These are phyloP conservation scores for Falcaria lacertinaria DNA, from an alignment of 2,888 invertebrate genomes.

Conservation along the genomic window DNA sequence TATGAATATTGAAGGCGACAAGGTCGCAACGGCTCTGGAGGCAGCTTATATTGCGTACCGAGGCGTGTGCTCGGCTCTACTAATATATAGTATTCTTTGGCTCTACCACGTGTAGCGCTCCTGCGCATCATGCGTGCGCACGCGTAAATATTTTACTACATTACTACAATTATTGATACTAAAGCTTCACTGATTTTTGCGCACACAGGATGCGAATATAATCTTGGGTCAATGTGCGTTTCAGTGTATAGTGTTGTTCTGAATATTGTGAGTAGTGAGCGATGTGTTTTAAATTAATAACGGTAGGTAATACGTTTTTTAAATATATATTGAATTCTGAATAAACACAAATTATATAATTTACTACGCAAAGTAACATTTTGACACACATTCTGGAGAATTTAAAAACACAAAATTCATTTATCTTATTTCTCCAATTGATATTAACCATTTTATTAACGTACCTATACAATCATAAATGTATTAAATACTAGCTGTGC, in stretches of 20 bases:
- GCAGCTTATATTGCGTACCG: slow-evolving; percentile 44
- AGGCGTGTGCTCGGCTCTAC: slow-evolving; percentile 26
- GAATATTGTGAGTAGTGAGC: neutral
- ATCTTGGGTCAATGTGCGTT: neutral
- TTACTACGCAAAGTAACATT: too few relatives aligned
- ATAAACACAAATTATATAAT: too few relatives aligned
- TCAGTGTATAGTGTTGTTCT: neutral
- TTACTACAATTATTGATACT: neutral
- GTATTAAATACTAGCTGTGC: too few relatives aligned
- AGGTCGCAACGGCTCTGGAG: slow-evolving; percentile 36
- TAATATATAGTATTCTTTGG: neutral
- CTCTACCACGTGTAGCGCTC: slow-evolving; percentile 9
- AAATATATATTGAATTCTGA: too few relatives aligned
- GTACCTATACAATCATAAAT: too few relatives aligned
- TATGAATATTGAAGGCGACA: slow-evolving; percentile 16
- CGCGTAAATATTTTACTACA: slow-evolving; percentile 9
- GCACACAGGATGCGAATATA: neutral
- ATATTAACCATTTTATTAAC: too few relatives aligned
- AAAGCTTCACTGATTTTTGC: neutral
- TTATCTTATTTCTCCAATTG: too few relatives aligned
- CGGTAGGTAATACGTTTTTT: neutral
- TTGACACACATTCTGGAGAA: too few relatives aligned
- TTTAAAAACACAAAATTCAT: too few relatives aligned
- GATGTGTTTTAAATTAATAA: neutral
- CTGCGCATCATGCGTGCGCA: slow-evolving; percentile 26